These are phyloP conservation scores for Phataginus tricuspis DNA, from an alignment of 2,797 vertebrate genomes.

Conservation along the genomic window DNA sequence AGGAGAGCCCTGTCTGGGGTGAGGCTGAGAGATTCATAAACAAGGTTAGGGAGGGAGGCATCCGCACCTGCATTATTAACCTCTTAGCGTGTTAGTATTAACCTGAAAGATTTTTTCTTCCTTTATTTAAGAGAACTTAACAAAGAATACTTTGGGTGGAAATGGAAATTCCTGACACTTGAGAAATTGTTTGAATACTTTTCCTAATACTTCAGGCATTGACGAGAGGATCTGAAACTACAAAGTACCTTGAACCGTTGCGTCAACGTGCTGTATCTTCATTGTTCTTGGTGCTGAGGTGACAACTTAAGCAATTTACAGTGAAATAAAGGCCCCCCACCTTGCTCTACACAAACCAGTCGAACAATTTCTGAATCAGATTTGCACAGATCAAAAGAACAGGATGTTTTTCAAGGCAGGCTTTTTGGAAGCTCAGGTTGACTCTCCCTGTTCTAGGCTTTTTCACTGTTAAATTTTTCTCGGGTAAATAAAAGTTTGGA, in stretches of 20 bases:
- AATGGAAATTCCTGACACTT: neutral
- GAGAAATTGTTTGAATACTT: slow-evolving; percentile 27
- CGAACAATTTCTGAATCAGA: slow-evolving; percentile 42
- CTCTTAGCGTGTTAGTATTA: neutral
- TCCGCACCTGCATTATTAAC: neutral
- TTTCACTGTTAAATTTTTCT: neutral
- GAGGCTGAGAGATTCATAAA: neutral
- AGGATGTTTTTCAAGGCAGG: slow-evolving; percentile 67
- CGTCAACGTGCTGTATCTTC: slow-evolving; percentile 35
- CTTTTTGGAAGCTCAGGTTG: slow-evolving; percentile 68
- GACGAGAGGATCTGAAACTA: neutral
- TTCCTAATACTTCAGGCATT: neutral
- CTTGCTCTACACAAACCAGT: neutral
- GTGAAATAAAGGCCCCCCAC: no score
- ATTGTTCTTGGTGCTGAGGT: slow-evolving; percentile 61
- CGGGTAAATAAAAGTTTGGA: neutral
- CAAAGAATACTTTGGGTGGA: neutral
- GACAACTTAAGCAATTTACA: neutral
- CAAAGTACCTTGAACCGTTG: slow-evolving; percentile 60
- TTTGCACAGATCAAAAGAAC: neutral
- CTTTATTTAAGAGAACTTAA: neutral
- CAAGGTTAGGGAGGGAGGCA: neutral
- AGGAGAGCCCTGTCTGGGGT: neutral
- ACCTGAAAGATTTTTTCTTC: neutral
- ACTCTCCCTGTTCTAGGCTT: neutral